A percentile compares a stretch with the other conserved stretches of the same genome.
phyloP scores from a whole-genome alignment of 2,797 vertebrate genomes.

The Pachyuromys duprasi region DNA sequence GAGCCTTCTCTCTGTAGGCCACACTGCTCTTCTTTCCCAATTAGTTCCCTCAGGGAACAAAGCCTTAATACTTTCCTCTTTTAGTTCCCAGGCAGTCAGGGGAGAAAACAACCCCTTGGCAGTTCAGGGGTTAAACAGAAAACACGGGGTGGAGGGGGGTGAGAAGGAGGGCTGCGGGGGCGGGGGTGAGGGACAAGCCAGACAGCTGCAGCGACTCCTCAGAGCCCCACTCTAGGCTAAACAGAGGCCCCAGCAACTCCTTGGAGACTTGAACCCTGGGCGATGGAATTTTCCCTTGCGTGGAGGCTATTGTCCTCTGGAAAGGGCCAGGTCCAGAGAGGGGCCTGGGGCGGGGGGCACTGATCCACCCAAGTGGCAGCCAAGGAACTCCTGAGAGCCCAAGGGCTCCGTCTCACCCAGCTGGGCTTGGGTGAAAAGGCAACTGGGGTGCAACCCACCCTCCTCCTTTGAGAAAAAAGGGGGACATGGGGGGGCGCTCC shows the following conservation, averaged over 20 bases:
- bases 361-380: slow-evolving; percentile 72
- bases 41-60: slow-evolving; percentile 76
- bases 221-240: slow-evolving; percentile 83
- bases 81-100: slow-evolving; percentile 72
- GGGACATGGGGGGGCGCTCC: slow-evolving; percentile 7
- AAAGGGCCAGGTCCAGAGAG: slow-evolving; percentile 83
- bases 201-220: slow-evolving; percentile 81
- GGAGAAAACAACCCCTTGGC: slow-evolving; percentile 61
- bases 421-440: slow-evolving; percentile 80
- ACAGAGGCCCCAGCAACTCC: slow-evolving; percentile 84
- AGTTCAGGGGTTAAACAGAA: slow-evolving; percentile 81
- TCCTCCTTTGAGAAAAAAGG: slow-evolving; percentile 30
- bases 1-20: slow-evolving; percentile 6
- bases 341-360: slow-evolving; percentile 62
- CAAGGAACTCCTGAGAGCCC: slow-evolving; percentile 84
- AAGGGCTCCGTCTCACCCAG: slow-evolving; percentile 77
- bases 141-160: slow-evolving; percentile 43
- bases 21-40: slow-evolving; percentile 62
- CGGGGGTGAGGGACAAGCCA: background rate
- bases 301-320: slow-evolving; percentile 87
- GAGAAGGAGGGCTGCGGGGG: too few species aligned
- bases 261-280: slow-evolving; percentile 86
- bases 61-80: slow-evolving; percentile 70
- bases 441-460: slow-evolving; percentile 22
- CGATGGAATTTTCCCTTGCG: slow-evolving; percentile 88